Evolutionary conservation across 2,797 vertebrate genomes (phyloP), one percentile per base, ranked within the genome.

Genomic region (Coilia nasus): DNA sequence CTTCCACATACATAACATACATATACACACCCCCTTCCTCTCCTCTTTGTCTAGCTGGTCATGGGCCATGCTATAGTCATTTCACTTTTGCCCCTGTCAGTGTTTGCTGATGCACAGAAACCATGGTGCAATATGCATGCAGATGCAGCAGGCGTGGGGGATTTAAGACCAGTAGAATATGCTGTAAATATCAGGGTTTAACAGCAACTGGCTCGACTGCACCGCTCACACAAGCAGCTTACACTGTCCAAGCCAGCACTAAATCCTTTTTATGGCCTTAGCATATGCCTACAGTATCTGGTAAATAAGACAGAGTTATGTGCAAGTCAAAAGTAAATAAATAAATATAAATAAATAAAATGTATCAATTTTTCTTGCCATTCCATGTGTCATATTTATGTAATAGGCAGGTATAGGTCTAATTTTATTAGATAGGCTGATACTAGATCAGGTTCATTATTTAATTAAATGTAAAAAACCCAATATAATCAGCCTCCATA

Each of bases 281-380:
- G 82, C 89, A 90, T 88, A 86, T 89, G 90, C 85, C 88, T 81
- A 83, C 88, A 87, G 84, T 87, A 88, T 82, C 78, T 21, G 56
- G 78, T 56, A 89, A 89, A 86, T 88, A 86, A 90, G 84, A 86
- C 85, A 56, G 88, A 89, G 90, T 90, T 90, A 89, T 89, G 83
- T 60, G 83, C 86, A 81, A 86, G 81, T 85, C 83, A 86, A 57
- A 83, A 86, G 88, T 83, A 83, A 54, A 44, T 41, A 25, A 44
- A 28, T 44, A 60, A 82, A 83, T 56, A 83, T 17, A 71, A 86
- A 82, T 78, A 10, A 41, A 21, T 64, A 6, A 41, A 41, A 78
- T 41, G 21, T 44, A 78, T 78, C 71, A 78, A 78, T 35, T 75
- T 41, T 75, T 28, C 19, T 75, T 75, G 28, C 46, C 46, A 54